Percentiles rank a stretch among this genome's conserved stretches.
Conservation (phyloP, 92 coral and sea anemone genomes). For the Umimayanthus kanabou region DNA sequence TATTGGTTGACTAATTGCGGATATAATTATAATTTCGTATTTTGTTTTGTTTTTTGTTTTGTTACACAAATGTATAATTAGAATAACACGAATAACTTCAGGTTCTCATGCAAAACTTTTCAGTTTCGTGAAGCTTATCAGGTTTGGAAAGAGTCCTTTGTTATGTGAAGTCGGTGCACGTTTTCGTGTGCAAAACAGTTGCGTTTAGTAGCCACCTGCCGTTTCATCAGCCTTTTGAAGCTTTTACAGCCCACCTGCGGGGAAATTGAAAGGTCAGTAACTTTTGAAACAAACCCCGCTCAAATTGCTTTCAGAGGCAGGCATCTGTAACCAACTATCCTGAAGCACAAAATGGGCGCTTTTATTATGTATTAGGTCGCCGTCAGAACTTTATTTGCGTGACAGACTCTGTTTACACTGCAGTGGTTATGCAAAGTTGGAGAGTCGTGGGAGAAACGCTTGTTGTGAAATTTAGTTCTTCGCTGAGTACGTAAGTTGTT, state of each 20-base stretch:
- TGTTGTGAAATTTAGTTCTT: not conserved
- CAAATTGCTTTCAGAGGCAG: not conserved
- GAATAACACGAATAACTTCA: not conserved
- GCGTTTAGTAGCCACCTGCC: not conserved
- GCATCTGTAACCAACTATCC: slow-evolving; percentile 17
- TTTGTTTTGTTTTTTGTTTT: slow-evolving; percentile 6
- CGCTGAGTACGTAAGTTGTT: not conserved
- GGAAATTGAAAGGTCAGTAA: slow-evolving; percentile 25
- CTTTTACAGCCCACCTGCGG: slow-evolving; percentile 5
- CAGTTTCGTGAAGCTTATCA: not conserved
- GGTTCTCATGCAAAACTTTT: not conserved
- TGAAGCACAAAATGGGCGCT: not conserved
- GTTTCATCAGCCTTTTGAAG: not conserved
- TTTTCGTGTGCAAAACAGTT: not conserved
- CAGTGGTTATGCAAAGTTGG: not conserved
- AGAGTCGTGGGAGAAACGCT: not conserved
- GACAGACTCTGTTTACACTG: not conserved
- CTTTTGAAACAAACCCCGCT: slow-evolving; percentile 4
- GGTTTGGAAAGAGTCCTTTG: not conserved
- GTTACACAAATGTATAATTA: not conserved
- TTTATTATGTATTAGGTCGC: not conserved
- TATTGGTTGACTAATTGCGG: slow-evolving; percentile 11
- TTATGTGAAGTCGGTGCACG: not conserved
- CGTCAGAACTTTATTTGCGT: slow-evolving; percentile 13
- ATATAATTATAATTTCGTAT: slow-evolving; percentile 20